Percentiles rank a stretch among this genome's conserved stretches.
These are phyloP conservation scores for Danio aesculapii DNA, from an alignment of 2,797 vertebrate genomes.

Conservation along the genomic window DNA sequence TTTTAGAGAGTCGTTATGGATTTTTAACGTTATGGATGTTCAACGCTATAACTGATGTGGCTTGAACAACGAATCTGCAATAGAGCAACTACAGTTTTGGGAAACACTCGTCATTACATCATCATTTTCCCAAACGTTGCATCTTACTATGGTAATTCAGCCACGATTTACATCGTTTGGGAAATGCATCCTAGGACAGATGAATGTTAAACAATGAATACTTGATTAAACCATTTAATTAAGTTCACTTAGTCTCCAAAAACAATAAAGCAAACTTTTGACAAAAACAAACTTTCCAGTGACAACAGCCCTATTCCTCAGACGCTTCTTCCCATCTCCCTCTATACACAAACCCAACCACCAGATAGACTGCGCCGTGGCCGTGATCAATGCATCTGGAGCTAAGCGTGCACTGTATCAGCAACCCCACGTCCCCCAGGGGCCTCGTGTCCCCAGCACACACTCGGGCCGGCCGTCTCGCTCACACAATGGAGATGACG, in stretches of 20 bases:
- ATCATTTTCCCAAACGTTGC: no score
- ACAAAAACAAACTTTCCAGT: conserved; percentile 36
- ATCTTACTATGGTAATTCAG: no score
- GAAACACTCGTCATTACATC: no score
- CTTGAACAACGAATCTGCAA: no score
- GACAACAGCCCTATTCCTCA: conserved; percentile 35
- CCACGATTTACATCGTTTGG: no score
- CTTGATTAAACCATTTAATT: no score
- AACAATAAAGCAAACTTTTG: conserved; percentile 33
- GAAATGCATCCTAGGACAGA: no score
- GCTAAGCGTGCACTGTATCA: conserved; percentile 54
- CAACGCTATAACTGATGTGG: no score
- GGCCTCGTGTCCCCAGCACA: conserved; percentile 39
- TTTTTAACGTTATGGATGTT: no score
- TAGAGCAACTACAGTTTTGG: no score
- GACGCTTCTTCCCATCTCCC: background rate
- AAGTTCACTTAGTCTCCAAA: conserved; percentile 16
- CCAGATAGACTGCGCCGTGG: conserved; percentile 21
- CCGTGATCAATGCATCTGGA: conserved; percentile 62
- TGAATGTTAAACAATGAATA: no score
- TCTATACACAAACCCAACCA: conserved; percentile 9
- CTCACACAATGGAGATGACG: conserved; percentile 74
- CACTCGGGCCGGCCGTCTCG: conserved; percentile 60
- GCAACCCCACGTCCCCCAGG: conserved; percentile 28
- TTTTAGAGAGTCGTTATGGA: no score